Conservation (phyloP, 2,113 vertebrate species). For the Suricata suricatta region DNA sequence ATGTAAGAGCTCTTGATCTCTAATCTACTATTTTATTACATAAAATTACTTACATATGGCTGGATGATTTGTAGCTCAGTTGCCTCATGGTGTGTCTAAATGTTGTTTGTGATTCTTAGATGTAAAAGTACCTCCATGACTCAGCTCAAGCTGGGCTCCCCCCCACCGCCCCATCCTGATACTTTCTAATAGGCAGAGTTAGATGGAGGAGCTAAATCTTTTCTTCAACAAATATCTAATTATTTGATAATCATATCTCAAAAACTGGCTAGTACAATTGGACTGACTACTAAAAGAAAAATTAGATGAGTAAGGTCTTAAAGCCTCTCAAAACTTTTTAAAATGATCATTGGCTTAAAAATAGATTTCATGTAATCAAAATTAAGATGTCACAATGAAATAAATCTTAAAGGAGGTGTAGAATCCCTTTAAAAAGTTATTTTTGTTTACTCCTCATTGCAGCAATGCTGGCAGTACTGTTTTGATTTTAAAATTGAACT, state of each 20-base stretch:
- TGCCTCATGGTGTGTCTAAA: not conserved
- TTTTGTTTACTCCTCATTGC: not conserved
- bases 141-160: not conserved
- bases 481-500: not conserved
- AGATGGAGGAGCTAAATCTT: not conserved
- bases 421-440: not conserved
- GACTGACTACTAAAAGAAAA: not conserved
- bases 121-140: not conserved
- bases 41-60: not conserved
- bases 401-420: not conserved
- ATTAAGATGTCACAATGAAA: constrained; percentile 6
- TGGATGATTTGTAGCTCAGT: not conserved
- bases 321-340: not conserved
- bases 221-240: not conserved
- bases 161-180: not conserved
- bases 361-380: not conserved
- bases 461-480: not conserved
- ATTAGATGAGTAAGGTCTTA: not conserved
- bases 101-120: not conserved
- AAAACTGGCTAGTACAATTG: not conserved
- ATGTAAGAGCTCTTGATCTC: not conserved
- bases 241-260: constrained; percentile 9
- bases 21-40: not conserved
- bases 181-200: not conserved
- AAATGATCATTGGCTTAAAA: not conserved